These are phyloP conservation scores for Boleophthalmus pectinirostris DNA, from an alignment of 2,113 vertebrate genomes.

Conservation along the genomic window DNA sequence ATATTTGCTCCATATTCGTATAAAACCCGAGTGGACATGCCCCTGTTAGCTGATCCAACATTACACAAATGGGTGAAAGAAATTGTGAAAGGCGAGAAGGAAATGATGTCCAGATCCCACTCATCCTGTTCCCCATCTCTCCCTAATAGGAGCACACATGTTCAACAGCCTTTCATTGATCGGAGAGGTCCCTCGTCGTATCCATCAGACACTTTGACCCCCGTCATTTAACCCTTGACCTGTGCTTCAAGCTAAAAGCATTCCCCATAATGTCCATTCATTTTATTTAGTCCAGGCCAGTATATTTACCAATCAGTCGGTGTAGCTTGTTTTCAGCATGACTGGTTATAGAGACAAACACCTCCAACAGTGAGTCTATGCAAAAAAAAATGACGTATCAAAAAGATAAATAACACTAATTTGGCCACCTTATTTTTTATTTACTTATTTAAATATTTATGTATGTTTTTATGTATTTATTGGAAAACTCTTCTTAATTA, in stretches of 20 bases:
- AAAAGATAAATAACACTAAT: background rate
- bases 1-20: background rate
- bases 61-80: background rate
- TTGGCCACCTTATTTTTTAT: background rate
- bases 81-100: background rate
- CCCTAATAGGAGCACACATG: slow-evolving; percentile 46
- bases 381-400: background rate
- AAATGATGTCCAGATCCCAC: slow-evolving; percentile 17
- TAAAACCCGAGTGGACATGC: background rate
- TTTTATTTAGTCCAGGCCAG: slow-evolving; percentile 21
- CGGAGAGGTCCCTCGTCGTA: slow-evolving; percentile 48
- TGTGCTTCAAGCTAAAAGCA: slow-evolving; percentile 30
- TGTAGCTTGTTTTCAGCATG: background rate
- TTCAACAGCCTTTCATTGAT: slow-evolving; percentile 65
- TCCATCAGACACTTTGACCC: slow-evolving; percentile 75
- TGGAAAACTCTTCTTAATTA: background rate
- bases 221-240: slow-evolving; percentile 82
- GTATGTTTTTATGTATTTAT: background rate
- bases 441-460: background rate
- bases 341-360: background rate
- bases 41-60: background rate
- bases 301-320: slow-evolving; percentile 2
- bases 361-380: background rate
- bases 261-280: slow-evolving; percentile 9
- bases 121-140: slow-evolving; percentile 38